Base-by-base conservation (phyloP, 1,140 invertebrate genomes). In the Eurosta solidaginis region DNA sequence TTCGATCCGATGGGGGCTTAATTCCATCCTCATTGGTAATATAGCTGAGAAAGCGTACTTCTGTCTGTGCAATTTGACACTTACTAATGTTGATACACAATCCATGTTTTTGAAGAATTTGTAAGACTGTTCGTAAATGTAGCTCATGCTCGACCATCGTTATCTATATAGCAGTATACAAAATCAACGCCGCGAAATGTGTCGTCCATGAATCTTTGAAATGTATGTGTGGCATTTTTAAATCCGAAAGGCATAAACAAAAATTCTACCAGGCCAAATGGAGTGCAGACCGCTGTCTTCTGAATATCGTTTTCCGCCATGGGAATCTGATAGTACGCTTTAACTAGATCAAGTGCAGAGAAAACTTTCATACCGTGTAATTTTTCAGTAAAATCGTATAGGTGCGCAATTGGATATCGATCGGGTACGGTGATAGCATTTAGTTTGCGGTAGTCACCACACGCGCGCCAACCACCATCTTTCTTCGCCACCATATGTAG, bases 321-420 rank as follows among this genome's bases (percentile, higher is more conserved):
- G n/a, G n/a, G n/a, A n/a, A n/a, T n/a, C n/a, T n/a, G n/a, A n/a
- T n/a, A n/a, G n/a, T n/a, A n/a, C n/a, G n/a, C n/a, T n/a, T n/a
- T n/a, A n/a, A n/a, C n/a, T n/a, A 75, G 25, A n/a, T 75, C 74
- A 10, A 49, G 10, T 5, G 74, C 29, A 1, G 74, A 29, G 49
- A 75, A 75, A 75, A 75, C 49, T 1, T 40, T 29, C 25, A 47
- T 75, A 47, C 74, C 44, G 29, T 75, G n/a, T 10, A 75, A 25
- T 0, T 27, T 27, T 49, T 75, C 42, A 14, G 74, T 3, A 75
- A 75, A 75, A 14, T n/a, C n/a, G n/a, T n/a, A n/a, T n/a, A n/a
- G n/a, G n/a, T n/a, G n/a, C n/a, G n/a, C n/a, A n/a, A n/a, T n/a
- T n/a, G n/a, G n/a, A n/a, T n/a, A n/a, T n/a, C n/a, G n/a, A n/a